Conservation (phyloP, 2,888 invertebrate genomes). For the Ichneumon xanthorius region DNA sequence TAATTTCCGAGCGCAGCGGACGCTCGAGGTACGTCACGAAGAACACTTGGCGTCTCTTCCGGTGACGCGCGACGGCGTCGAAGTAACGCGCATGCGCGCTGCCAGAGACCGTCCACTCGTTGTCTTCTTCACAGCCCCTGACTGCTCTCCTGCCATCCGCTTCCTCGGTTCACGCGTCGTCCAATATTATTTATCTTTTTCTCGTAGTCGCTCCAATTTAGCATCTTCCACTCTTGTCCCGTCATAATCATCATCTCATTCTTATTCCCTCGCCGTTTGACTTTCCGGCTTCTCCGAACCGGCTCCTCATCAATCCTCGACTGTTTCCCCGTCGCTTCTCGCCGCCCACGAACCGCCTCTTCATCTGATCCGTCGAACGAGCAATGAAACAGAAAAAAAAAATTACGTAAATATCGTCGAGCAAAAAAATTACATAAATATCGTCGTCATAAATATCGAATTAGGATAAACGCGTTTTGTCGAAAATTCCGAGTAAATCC, state of each 20-base stretch:
- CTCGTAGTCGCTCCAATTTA: background rate
- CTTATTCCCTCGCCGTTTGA: background rate
- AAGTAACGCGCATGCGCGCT: background rate
- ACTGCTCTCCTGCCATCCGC: background rate
- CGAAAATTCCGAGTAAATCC: slow-evolving; percentile 32
- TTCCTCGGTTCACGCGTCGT: background rate
- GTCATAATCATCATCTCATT: slow-evolving; percentile 21
- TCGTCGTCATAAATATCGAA: background rate
- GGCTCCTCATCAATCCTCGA: slow-evolving; percentile 70
- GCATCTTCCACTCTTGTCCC: background rate
- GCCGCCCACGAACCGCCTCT: slow-evolving; percentile 77
- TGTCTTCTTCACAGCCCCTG: slow-evolving; percentile 29
- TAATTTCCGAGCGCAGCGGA: slow-evolving; percentile 1
- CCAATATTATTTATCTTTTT: background rate
- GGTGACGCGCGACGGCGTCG: background rate
- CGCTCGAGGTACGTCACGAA: slow-evolving; percentile 1
- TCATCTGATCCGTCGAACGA: slow-evolving; percentile 76
- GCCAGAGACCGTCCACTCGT: slow-evolving; percentile 4
- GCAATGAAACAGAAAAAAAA: slow-evolving; percentile 64
- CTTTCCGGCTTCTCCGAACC: slow-evolving; percentile 22
- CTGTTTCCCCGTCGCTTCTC: slow-evolving; percentile 74
- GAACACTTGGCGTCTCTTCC: background rate
- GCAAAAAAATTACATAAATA: background rate
- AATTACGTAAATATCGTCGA: slow-evolving; percentile 20
- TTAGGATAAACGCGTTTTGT: background rate